These are phyloP conservation scores for Caenorhabditis elegans DNA, from an alignment of 1,140 invertebrate species.

Conservation along the genomic window WBcel235 BX284606.5:6565001-6565500, in stretches of 20 bases:
- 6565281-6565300: background rate
- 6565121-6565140: conserved; percentile 12
- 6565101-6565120: background rate
- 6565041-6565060: conserved; percentile 32
- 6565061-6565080: conserved; percentile 25
- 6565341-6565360: background rate
- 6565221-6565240: background rate
- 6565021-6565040: conserved; percentile 41
- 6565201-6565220: background rate
- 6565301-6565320: conserved; percentile 3
- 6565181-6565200: background rate
- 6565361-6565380: background rate
- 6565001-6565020: no score
- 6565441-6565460: conserved; percentile 58
- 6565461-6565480: conserved; percentile 61
- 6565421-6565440: conserved; percentile 20
- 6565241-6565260: background rate
- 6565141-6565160: background rate
- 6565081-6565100: conserved; percentile 28
- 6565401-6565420: conserved; percentile 33
- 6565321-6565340: background rate
- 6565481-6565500: conserved; percentile 49
- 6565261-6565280: conserved; percentile 5
- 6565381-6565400: background rate
- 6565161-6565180: conserved; percentile 22